Base-by-base conservation (phyloP, 2,888 invertebrate genomes). In the Calliopum simillimum region DNA sequence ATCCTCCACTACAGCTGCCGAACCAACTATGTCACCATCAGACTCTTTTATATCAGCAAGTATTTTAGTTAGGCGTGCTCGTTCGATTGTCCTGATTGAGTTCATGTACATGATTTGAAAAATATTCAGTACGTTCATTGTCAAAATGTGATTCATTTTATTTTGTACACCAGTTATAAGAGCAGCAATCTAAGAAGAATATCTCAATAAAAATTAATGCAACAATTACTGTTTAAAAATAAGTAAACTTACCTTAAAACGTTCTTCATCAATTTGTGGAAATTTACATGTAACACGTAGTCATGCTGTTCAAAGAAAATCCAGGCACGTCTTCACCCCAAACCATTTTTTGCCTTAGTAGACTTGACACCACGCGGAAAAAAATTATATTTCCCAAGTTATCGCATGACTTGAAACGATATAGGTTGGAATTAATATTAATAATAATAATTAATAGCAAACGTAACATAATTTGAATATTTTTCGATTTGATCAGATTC, bases 1-100 rank as follows among this genome's bases (percentile, higher is more conserved):
- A 83, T 99, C 99, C 82, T 99, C 95, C 84, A 99, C 93, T 67
- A 98, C 95, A 75, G 93, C 91, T 0, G 97, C 97, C n/a, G 99
- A 99, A 79, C 95, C 97, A 6, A 92, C 88, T 2, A 96, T 89
- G 84, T 97, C 92, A 16, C 92, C 93, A 82, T 94, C 94, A 2
- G 92, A 91, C 81, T 97, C 94, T 74, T 95, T 92, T 68, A 95
- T 92, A 82, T 94, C 91, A 0, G 95, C 94, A 73, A 97, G 86
- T 77, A 93, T 94, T 80, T 97, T 94, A 1, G 99, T 99, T 6
- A 99, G 88, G 68, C 99, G 90, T 4, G 99, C 99, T 79, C 99
- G 89, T 86, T 99, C 99, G 11, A 98, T 98, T 89, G 71, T 86
- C 86, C 73, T 86, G 74, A 70, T 86, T 86, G 55, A 86, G 80